A percentile compares a stretch with the other conserved stretches of the same genome.
Evolutionary conservation across 2,888 invertebrate genomes (phyloP).

Genomic region (Andrena hattorfiana): DNA sequence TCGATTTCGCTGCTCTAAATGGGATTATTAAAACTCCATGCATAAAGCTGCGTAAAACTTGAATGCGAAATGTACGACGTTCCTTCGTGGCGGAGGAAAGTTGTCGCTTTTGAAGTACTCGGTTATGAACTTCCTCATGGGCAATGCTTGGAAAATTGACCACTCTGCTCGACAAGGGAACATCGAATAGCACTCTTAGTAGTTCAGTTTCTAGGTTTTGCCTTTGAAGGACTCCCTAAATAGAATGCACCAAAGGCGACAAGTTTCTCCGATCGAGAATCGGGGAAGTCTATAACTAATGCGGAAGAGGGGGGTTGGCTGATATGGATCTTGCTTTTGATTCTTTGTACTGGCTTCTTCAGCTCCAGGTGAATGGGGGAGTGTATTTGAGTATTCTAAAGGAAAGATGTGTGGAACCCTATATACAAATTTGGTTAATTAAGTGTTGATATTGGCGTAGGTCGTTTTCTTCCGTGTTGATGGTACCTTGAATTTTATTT

Average conservation of each 20-base stretch:
- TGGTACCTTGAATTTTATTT: background rate
- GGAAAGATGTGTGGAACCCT: background rate
- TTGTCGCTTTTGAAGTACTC: background rate
- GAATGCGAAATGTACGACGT: background rate
- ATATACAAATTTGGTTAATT: background rate
- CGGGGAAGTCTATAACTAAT: background rate
- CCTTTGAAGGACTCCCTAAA: background rate
- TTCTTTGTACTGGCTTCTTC: background rate
- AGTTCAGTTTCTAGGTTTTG: background rate
- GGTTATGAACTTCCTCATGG: background rate
- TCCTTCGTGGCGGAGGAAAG: background rate
- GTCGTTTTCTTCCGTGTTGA: background rate
- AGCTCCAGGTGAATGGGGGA: background rate
- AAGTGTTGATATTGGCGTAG: background rate
- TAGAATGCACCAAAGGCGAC: background rate
- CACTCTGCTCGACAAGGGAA: background rate
- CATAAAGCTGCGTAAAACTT: background rate
- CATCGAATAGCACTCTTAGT: background rate
- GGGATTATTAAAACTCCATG: background rate
- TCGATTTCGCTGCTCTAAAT: background rate
- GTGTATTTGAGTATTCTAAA: background rate
- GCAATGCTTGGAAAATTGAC: background rate
- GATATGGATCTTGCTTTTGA: background rate
- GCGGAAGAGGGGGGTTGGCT: background rate
- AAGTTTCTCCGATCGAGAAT: conserved; percentile 6